Conservation (phyloP, 2,888 invertebrate species). For the Theodoxus fluviatilis region DNA sequence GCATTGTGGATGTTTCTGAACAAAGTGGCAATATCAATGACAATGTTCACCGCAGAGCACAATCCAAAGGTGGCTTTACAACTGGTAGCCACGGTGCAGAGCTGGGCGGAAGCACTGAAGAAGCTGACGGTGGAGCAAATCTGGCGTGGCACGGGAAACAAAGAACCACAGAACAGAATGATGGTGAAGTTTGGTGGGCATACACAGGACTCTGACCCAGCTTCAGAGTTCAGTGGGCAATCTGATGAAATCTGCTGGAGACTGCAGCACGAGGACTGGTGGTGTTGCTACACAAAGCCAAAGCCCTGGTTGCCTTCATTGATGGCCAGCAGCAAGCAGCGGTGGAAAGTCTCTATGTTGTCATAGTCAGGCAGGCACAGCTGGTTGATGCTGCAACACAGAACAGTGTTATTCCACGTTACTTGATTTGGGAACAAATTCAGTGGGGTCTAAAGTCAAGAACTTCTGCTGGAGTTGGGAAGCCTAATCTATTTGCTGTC, state of each 20-base stretch:
- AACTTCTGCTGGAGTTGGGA: neutral
- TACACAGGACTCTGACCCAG: neutral
- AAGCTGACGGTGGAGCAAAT: no score
- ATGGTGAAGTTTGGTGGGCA: neutral
- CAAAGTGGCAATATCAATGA: no score
- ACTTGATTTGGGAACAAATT: no score
- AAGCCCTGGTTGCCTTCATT: constrained; percentile 96
- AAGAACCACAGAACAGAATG: neutral
- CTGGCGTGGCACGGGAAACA: no score
- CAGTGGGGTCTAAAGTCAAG: neutral
- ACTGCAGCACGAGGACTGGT: neutral
- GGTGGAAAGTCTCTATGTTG: constrained; percentile 90
- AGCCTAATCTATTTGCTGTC: neutral
- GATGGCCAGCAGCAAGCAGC: constrained; percentile 86
- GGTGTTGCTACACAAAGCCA: constrained; percentile 66
- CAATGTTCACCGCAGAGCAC: no score
- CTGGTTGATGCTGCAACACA: constrained; percentile 83
- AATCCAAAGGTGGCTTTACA: no score
- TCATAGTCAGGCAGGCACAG: constrained; percentile 94
- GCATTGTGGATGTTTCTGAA: no score
- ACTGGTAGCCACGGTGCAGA: no score
- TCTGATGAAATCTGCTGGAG: no score
- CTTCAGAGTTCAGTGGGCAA: no score
- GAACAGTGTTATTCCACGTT: no score
- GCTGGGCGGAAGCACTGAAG: no score